Conservation (phyloP, 2,797 vertebrate species). For the Melanogrammus aeglefinus region DNA sequence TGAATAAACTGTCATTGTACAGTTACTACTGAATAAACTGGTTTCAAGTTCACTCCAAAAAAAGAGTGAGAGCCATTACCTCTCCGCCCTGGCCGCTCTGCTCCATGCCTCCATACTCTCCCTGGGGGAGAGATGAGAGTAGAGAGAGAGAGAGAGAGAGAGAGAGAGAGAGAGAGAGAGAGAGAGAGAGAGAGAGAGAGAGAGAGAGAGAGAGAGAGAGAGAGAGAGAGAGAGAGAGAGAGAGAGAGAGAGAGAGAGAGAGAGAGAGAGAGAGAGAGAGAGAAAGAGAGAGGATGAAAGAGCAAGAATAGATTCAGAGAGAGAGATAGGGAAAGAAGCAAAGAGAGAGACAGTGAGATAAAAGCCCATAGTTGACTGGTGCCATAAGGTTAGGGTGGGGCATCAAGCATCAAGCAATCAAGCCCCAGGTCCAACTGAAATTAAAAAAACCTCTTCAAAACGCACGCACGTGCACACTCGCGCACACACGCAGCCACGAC, state of each 20-base stretch:
- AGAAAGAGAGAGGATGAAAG: background rate
- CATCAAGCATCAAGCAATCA: slow-evolving; percentile 18
- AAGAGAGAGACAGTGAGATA: background rate
- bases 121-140: slow-evolving; percentile 61
- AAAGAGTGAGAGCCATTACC: slow-evolving; percentile 52
- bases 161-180: background rate
- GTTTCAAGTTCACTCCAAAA: background rate
- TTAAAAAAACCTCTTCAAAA: background rate
- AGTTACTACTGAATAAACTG: too few relatives aligned
- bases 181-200: slow-evolving; percentile 7
- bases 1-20: too few relatives aligned
- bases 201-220: slow-evolving; percentile 7
- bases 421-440: background rate
- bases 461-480: background rate
- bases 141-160: slow-evolving; percentile 6
- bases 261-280: background rate
- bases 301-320: background rate
- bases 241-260: slow-evolving; percentile 10
- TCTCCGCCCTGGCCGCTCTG: slow-evolving; percentile 77
- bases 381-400: slow-evolving; percentile 5
- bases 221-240: background rate
- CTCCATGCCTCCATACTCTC: slow-evolving; percentile 76
- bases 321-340: slow-evolving; percentile 3
- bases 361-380: background rate
- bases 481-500: background rate